These are phyloP conservation scores for Plumapathes pennacea DNA, from an alignment of 92 coral and sea anemone genomes.

Conservation along the genomic window DNA sequence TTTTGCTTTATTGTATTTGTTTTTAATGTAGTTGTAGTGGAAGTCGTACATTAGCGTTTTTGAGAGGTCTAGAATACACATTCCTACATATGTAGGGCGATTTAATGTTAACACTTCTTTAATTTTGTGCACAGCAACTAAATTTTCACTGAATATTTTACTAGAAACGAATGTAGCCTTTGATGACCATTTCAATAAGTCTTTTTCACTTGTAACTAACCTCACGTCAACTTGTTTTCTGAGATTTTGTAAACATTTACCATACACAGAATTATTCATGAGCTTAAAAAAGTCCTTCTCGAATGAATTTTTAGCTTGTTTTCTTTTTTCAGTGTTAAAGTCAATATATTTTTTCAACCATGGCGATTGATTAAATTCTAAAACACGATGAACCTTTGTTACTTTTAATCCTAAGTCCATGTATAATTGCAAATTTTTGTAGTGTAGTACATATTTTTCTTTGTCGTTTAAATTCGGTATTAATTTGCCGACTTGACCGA, in stretches of 20 bases:
- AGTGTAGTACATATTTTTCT: conserved; percentile 8
- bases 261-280: conserved; percentile 17
- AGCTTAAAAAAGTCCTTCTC: conserved; percentile 19
- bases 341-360: conserved; percentile 35
- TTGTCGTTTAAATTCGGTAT: conserved; percentile 6
- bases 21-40: conserved; percentile 23
- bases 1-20: conserved; percentile 3
- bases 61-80: conserved; percentile 10
- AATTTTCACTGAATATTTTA: not conserved
- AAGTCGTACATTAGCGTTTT: conserved; percentile 24
- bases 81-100: too few relatives aligned
- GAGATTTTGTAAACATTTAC: conserved; percentile 9
- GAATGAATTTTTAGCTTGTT: conserved; percentile 1
- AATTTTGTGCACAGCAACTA: conserved; percentile 12
- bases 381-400: conserved; percentile 10
- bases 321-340: conserved; percentile 23
- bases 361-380: conserved; percentile 15
- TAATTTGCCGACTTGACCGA: conserved; percentile 8
- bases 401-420: conserved; percentile 5
- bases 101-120: too few relatives aligned
- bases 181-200: not conserved
- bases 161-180: conserved; percentile 2
- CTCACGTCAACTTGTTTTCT: not conserved
- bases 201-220: conserved; percentile 5
- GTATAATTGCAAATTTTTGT: conserved; percentile 16